These are phyloP conservation scores for Piprites chloris DNA, from an alignment of 2,113 vertebrate genomes.

Conservation along the genomic window DNA sequence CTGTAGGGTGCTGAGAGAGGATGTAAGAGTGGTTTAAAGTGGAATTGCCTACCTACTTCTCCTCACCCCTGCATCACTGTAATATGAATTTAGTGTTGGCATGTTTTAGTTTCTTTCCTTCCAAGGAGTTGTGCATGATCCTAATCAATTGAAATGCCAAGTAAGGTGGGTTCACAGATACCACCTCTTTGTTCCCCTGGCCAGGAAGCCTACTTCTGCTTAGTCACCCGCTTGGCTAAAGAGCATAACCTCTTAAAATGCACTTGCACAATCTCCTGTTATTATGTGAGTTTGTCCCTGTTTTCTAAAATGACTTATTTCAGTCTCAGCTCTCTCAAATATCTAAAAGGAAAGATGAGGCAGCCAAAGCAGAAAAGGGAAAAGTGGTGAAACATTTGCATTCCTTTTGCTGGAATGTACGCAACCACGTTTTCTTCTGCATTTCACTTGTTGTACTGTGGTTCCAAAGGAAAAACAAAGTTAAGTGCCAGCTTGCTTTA, in stretches of 20 bases:
- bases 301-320: neutral
- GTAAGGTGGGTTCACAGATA: neutral
- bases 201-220: neutral
- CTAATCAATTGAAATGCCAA: neutral
- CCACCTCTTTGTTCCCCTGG: neutral
- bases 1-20: neutral
- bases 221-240: neutral
- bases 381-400: constrained; percentile 22
- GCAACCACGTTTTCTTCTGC: neutral
- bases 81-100: neutral
- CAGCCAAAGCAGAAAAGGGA: neutral
- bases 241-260: neutral
- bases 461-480: constrained; percentile 58
- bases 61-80: neutral
- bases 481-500: constrained; percentile 52
- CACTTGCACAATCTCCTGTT: neutral
- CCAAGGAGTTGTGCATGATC: neutral
- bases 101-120: neutral
- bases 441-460: constrained; percentile 47
- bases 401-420: constrained; percentile 34
- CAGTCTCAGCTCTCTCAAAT: neutral
- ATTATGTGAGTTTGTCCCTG: neutral
- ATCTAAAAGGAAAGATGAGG: neutral
- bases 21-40: neutral
- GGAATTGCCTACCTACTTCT: neutral